Evolutionary conservation across 2,888 invertebrate genomes (phyloP), one percentile per base, ranked within the genome.

Genomic region (Orchesella flavescens): DNA sequence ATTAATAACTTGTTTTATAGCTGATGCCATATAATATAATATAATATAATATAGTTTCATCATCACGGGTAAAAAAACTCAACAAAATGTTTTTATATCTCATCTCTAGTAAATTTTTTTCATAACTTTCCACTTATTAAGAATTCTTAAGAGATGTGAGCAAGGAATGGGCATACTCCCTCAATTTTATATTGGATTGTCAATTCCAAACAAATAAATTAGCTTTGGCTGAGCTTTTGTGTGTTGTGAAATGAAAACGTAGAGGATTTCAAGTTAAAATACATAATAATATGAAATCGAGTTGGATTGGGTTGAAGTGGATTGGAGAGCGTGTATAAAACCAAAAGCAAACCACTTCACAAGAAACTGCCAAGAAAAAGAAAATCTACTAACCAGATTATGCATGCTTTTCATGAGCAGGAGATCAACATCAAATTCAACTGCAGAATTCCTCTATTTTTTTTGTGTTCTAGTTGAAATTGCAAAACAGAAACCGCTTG

Each of bases 1-100:
- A 73, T 73, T 73, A 73, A 73, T 73, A 73, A 73, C 61, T 73
- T 73, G 72, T 15, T 73, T 61, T 73, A 73, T 73, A 61, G 44
- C 73, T 44, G 19, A 43, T 73, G 43, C 59, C 61, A 21, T 73
- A 69, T 44, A 66, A 66, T 10, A 5, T 17, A 17, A 57, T 10
- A 57, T n/a, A n/a, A n/a, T n/a, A n/a, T n/a, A n/a, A n/a, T n/a
- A n/a, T 34, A 24, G 63, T 49, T 49, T 49, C 49, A 49, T 49
- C 49, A 49, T 49, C 12, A 49, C 49, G 21, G n/a, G 59, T 17
- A 34, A 63, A 63, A 63, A 63, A 63, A 10, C n/a, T n/a, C n/a
- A n/a, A n/a, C n/a, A n/a, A n/a, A n/a, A n/a, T n/a, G 10, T 9
- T 46, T 46, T 49, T 49, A 43, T 17, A 7, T n/a, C 19, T 34